phyloP scores from a whole-genome alignment of 2,113 vertebrate species.

The Hepsetus odoe region DNA sequence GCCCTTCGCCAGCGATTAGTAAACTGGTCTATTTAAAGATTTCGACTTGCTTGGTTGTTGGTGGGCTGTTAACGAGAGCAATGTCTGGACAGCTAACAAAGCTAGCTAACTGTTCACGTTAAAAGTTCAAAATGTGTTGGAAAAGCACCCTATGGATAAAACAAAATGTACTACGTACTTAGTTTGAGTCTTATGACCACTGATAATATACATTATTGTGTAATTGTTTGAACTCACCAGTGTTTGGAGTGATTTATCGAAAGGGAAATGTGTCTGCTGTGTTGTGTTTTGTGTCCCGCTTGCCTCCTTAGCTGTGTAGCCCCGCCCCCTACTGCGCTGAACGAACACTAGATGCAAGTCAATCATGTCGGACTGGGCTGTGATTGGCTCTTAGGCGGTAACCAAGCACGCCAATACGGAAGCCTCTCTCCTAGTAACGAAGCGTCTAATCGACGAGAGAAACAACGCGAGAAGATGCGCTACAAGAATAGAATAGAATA shows the following conservation, averaged over 20 bases:
- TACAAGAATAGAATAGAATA: too few relatives aligned
- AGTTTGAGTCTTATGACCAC: too few relatives aligned
- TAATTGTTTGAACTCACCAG: slow-evolving; percentile 10
- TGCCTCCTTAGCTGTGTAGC: neutral
- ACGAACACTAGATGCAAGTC: neutral
- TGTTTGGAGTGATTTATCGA: neutral
- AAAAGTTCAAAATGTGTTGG: too few relatives aligned
- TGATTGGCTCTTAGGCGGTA: slow-evolving; percentile 39
- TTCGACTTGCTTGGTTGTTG: too few relatives aligned
- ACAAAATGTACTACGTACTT: too few relatives aligned
- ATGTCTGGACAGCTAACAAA: too few relatives aligned
- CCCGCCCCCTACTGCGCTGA: slow-evolving; percentile 6
- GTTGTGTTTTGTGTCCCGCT: neutral
- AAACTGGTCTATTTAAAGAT: too few relatives aligned
- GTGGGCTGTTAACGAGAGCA: too few relatives aligned
- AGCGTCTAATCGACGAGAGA: neutral
- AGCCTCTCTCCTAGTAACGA: slow-evolving; percentile 32
- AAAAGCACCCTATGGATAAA: too few relatives aligned
- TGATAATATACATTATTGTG: neutral
- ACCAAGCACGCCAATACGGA: slow-evolving; percentile 31
- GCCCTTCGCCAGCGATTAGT: too few relatives aligned
- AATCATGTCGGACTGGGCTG: neutral
- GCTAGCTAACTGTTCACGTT: too few relatives aligned
- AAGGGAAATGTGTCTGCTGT: neutral
- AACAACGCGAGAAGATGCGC: neutral